Base-by-base conservation (phyloP, 2,797 vertebrate genomes). In the Aplochiton taeniatus region DNA sequence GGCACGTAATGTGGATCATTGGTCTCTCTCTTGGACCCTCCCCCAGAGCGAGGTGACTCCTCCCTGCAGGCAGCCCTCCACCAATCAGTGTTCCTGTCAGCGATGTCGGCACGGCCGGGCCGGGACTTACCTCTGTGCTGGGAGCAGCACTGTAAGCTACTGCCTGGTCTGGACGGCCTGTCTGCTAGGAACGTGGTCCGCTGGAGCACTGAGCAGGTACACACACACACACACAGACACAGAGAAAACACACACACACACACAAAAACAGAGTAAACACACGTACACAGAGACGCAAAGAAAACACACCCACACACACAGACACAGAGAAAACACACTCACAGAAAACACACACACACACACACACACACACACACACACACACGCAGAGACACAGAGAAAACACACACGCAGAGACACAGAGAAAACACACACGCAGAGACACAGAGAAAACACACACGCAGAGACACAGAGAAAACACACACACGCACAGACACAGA, bases 151-250 rank as follows among this genome's bases (percentile, higher is more conserved):
- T 77, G 81, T 59, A 93, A 93, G 77, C 80, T 92, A 14, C 81
- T 93, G 65, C 90, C 91, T 0, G 90, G 87, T 0, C 87, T 94
- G 49, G 75, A 72, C 0, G 74, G 84, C 0, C 72, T 91, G 51
- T 85, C 84, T 4, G 74, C 86, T 1, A 85, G 75, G 0, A 54
- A 73, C 0, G 92, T 93, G 42, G 80, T 81, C 42, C 55, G 72
- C 57, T 92, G 92, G 92, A 92, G 78, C 0, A 80, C 83, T 49
- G 89, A 93, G 11, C 85, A 93, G 92, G 93, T 93, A 63, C 76
- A 83, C 53, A 9, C 6, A n/a, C 47, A 17, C 61, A 56, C 45
- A 17, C 16, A 57, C 41, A 10, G 12, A 17, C 16, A 49, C 9
- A n/a, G 7, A 49, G 20, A 41, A 10, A 12, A 17, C 16, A 49